Base-by-base conservation (phyloP, 2,888 invertebrate species). In the Eupithecia subfuscata region DNA sequence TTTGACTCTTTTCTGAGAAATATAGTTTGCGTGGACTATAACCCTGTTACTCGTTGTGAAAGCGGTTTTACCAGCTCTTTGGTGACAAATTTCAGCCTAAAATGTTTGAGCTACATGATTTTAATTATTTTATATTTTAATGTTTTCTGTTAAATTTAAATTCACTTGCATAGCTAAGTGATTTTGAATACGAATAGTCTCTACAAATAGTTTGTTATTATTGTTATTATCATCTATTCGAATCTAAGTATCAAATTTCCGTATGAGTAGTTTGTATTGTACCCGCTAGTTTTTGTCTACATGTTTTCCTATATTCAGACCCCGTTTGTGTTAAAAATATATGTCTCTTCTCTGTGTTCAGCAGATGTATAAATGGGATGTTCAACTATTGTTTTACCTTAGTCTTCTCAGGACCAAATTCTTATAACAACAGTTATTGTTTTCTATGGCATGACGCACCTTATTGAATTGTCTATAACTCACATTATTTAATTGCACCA, bases 1-100 rank as follows among this genome's bases (percentile, higher is more conserved):
- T 75, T 68, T 71, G 63, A 40, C 52, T 34, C 14, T 43, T 18
- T 64, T 70, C 64, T 22, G 63, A 63, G 69, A 64, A 69, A 22
- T 22, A 18, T 65, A 70, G 14, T 56, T 22, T 70, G 22, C 56
- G n/a, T 70, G 12, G 34, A 64, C 52, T 56, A 11, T 22, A 22
- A 56, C 11, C 52, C n/a, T 11, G 22, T 56, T 22, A 40, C 40
- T 40, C 67, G 40, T n/a, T 67, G 60, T 60, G 6, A 34, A 34
- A 40, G 37, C 64, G 30, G 30, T 14, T 63, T 30, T 30, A 63
- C 16, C 65, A 30, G 65, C 40, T 40, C 37, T 40, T 34, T 64
- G 16, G 30, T 64, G 56, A 22, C 22, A 56, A 56, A 22, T 12
- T 56, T 12, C 12, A 56, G 12, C 2, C 4, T 9, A n/a, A 52